Conservation (phyloP, 1,140 invertebrate genomes). For the Calephelis virginiensis region DNA sequence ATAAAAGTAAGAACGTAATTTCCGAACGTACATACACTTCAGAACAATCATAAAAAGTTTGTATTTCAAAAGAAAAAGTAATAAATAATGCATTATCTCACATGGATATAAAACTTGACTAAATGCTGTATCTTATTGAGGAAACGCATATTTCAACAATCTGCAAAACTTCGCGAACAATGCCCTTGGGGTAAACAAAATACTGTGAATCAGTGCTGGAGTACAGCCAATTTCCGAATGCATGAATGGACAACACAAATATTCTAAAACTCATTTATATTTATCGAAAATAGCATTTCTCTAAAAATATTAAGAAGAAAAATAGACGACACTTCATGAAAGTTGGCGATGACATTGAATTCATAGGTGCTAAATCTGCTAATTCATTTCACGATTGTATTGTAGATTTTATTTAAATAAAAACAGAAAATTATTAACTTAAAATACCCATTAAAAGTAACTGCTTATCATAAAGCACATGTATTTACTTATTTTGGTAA, state of each 20-base stretch:
- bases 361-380: no score
- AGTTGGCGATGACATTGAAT: no score
- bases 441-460: no score
- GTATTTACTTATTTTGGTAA: no score
- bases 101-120: background rate
- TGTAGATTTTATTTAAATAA: no score
- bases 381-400: no score
- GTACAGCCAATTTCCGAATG: constrained; percentile 20
- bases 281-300: background rate
- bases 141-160: constrained; percentile 12
- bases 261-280: constrained; percentile 17
- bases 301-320: background rate
- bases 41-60: no score
- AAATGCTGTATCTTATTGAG: background rate
- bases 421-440: no score
- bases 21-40: no score
- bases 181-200: constrained; percentile 26
- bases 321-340: background rate
- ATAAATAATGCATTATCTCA: background rate
- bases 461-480: no score
- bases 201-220: constrained; percentile 27
- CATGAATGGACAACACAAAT: constrained; percentile 38
- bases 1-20: no score
- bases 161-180: constrained; percentile 21
- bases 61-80: no score